A percentile compares a stretch with the other conserved stretches of the same genome.
These are phyloP conservation scores for Sebastes matsubarae DNA, from an alignment of 2,797 vertebrate species.

Conservation along the genomic window DNA sequence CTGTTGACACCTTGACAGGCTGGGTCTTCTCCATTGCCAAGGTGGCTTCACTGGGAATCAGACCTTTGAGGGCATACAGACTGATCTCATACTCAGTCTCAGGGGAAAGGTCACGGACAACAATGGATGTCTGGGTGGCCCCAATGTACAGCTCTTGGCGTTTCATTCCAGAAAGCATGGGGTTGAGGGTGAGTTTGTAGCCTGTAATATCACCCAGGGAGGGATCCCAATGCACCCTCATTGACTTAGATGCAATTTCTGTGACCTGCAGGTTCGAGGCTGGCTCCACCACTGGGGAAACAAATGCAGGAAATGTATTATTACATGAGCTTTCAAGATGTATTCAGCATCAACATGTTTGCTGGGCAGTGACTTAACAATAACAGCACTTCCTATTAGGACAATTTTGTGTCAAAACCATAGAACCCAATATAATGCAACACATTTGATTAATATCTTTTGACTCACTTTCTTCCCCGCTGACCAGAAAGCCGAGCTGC, in stretches of 20 bases:
- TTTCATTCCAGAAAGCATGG: conserved; percentile 90
- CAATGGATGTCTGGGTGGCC: conserved; percentile 87
- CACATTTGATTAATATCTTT: not conserved
- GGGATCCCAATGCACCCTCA: conserved; percentile 92
- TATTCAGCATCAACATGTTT: not conserved
- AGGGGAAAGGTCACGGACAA: conserved; percentile 93
- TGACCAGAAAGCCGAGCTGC: conserved; percentile 89
- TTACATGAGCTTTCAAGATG: not conserved
- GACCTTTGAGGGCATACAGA: conserved; percentile 91
- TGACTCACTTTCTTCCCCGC: conserved; percentile 93
- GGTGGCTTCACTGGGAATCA: conserved; percentile 91
- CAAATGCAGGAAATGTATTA: not conserved
- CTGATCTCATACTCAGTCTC: conserved; percentile 96
- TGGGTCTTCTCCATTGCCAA: conserved; percentile 94
- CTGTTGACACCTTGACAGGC: conserved; percentile 92
- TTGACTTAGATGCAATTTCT: conserved; percentile 93
- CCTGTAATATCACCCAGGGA: conserved; percentile 91
- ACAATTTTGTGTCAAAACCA: not conserved
- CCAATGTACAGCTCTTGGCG: conserved; percentile 91
- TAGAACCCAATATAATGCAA: not conserved
- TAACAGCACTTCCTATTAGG: not conserved
- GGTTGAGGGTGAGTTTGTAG: conserved; percentile 92
- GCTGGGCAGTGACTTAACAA: not conserved
- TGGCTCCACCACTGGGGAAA: conserved; percentile 89
- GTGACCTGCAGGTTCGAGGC: conserved; percentile 90